These are phyloP conservation scores for Callyntrura sp. DNA, from an alignment of 2,888 invertebrate genomes.

Conservation along the genomic window DNA sequence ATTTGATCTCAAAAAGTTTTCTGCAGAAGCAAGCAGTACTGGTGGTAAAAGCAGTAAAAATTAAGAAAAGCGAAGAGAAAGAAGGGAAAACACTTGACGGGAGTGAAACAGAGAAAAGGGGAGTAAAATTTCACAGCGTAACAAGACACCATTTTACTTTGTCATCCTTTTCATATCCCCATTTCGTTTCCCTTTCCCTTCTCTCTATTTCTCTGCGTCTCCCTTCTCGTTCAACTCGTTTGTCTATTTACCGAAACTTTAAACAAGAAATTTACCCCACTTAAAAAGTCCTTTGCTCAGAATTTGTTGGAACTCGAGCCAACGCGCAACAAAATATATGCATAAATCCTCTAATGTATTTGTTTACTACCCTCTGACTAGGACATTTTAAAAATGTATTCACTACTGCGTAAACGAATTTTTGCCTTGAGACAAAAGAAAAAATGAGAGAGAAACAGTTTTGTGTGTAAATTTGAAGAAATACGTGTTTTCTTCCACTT, in stretches of 20 bases:
- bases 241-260: no score
- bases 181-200: slow-evolving; percentile 6
- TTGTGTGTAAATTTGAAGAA: not conserved
- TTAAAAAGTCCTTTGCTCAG: not conserved
- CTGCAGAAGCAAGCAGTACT: slow-evolving; percentile 17
- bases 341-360: not conserved
- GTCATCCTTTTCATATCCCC: not conserved
- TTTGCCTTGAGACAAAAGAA: slow-evolving; percentile 11
- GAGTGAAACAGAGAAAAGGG: slow-evolving; percentile 11
- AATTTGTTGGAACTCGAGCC: not conserved
- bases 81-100: not conserved
- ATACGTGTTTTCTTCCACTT: not conserved
- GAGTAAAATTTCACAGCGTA: slow-evolving; percentile 63
- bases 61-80: slow-evolving; percentile 49
- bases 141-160: slow-evolving; percentile 49
- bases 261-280: no score
- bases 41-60: slow-evolving; percentile 48
- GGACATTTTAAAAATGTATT: slow-evolving; percentile 30
- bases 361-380: not conserved
- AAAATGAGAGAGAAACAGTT: slow-evolving; percentile 40
- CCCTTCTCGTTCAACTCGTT: slow-evolving; percentile 7
- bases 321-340: not conserved
- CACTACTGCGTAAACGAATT: slow-evolving; percentile 24
- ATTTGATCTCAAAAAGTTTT: slow-evolving; percentile 61
- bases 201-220: slow-evolving; percentile 35